phyloP scores from a whole-genome alignment of 2,888 invertebrate genomes.

The Drosophila recens region DNA sequence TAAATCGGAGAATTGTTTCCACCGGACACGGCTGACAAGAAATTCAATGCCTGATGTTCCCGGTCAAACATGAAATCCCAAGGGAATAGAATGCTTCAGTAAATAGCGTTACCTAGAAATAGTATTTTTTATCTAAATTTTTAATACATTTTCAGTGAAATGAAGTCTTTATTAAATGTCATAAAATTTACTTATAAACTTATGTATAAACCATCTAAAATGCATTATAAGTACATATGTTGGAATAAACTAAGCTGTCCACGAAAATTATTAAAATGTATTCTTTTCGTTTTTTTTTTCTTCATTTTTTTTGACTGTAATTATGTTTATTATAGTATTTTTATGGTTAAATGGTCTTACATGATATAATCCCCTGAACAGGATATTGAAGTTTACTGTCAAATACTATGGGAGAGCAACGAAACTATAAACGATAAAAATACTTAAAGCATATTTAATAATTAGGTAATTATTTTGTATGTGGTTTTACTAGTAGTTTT shows the following conservation, averaged over 20 bases:
- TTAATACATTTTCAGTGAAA: constrained; percentile 57
- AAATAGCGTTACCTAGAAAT: not conserved
- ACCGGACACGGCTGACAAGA: no score
- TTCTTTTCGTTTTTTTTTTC: not conserved
- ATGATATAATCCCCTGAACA: constrained; percentile 39
- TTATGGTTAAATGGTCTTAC: constrained; percentile 45
- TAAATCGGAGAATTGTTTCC: not conserved
- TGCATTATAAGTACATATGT: constrained; percentile 71
- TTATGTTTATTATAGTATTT: constrained; percentile 45
- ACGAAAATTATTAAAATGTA: constrained; percentile 55
- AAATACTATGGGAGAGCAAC: constrained; percentile 46
- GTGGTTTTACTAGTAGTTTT: constrained; percentile 27
- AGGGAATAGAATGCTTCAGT: no score
- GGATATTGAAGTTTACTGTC: constrained; percentile 49
- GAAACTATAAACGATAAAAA: constrained; percentile 46
- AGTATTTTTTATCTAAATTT: not conserved
- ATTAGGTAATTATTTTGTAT: constrained; percentile 23
- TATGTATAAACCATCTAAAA: constrained; percentile 68
- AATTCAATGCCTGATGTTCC: no score
- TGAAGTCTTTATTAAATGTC: constrained; percentile 72
- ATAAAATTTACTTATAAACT: constrained; percentile 66
- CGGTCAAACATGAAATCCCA: not conserved
- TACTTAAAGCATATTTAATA: constrained; percentile 53
- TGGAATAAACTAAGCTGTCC: constrained; percentile 55
- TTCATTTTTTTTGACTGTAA: constrained; percentile 36